Evolutionary conservation across 2,113 vertebrate species (phyloP), one percentile per base, ranked within the genome.

Genomic region (Picathartes gymnocephalus): DNA sequence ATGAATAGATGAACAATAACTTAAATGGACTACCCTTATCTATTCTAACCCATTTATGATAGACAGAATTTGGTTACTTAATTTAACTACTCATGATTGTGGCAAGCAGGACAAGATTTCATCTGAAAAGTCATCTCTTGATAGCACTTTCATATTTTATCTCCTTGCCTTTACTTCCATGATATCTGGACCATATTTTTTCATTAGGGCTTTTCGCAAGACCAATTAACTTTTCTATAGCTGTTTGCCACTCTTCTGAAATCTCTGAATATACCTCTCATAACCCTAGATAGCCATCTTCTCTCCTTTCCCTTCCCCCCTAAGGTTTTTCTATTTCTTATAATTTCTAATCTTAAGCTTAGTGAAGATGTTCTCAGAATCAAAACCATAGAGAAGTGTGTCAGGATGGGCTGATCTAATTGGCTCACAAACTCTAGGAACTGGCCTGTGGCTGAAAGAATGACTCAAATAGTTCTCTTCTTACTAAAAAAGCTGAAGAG

Each of bases 391-490:
- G 50, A 76, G 27, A 84, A 89, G 15, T 82, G 33, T 79, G 47
- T 81, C 66, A 80, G 50, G 30, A 66, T 51, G 15, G 74, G 42
- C 60, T 77, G 40, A 44, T 70, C 27, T 86, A 93, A 93, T 23
- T 90, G 85, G 71, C 79, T 93, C 79, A 93, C 39, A 76, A 65
- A 33, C 61, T 71, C 88, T 66, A 70, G 48, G 31, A 94, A 92
- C 23, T 68, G 65, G 14, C 6, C 13, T 74, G 77, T 74, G 81
- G 81, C 42, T 92, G 61, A 83, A 94, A 92, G 72, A 78, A 83
- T 94, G 85, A 96, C 79, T 96, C 93, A 95, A 86, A 94, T 13
- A 37, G 28, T 45, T 93, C 28, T 44, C 71, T 81, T 81, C 70
- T 42, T 74, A 71, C 35, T 72, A n/a, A 77, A 94, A 92, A 72